Conservation (phyloP, 2,797 vertebrate species). For the Hozukius guyotensis region DNA sequence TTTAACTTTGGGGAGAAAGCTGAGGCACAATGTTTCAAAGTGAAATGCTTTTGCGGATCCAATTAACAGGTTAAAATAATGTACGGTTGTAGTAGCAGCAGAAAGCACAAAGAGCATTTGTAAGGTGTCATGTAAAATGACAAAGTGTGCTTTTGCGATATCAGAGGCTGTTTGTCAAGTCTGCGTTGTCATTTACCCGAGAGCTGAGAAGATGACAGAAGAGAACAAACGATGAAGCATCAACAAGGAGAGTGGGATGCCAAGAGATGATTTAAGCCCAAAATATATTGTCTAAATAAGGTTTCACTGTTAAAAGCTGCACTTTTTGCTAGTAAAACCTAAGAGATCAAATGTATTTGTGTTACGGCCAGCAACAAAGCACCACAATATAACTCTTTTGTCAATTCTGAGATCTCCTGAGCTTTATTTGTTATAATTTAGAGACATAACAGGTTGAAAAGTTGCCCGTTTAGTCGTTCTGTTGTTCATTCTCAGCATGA, state of each 20-base stretch:
- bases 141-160: conserved; percentile 32
- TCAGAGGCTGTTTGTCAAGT: conserved; percentile 37
- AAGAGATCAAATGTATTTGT: not conserved
- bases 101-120: conserved; percentile 33
- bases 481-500: not conserved
- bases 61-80: conserved; percentile 50
- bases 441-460: not conserved
- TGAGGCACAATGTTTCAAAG: conserved; percentile 54
- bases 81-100: conserved; percentile 11
- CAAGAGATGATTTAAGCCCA: conserved; percentile 15
- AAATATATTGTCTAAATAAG: conserved; percentile 5
- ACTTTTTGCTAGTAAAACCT: not conserved
- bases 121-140: conserved; percentile 42
- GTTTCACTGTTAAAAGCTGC: not conserved
- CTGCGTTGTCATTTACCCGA: conserved; percentile 13
- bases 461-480: not conserved
- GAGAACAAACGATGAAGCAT: conserved; percentile 27
- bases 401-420: conserved; percentile 2
- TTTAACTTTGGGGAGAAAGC: conserved; percentile 48
- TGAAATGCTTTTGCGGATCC: conserved; percentile 48
- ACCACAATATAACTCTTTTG: not conserved
- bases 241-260: not conserved
- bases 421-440: not conserved
- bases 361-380: not conserved
- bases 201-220: conserved; percentile 1